Conservation (phyloP, 2,797 vertebrate species). For the Enoplosus armatus region DNA sequence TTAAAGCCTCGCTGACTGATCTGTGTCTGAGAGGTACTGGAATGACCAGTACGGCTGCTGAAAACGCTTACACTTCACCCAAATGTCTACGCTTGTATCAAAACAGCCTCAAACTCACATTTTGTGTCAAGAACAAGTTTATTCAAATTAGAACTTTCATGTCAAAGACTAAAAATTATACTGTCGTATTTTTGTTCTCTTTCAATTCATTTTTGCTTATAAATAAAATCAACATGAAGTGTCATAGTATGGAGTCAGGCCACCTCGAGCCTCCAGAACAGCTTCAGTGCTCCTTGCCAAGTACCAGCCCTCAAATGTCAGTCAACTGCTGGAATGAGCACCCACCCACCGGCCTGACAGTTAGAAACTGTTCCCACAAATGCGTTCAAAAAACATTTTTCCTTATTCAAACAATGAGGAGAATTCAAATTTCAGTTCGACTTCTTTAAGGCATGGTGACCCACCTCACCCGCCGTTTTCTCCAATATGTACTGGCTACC, state of each 20-base stretch:
- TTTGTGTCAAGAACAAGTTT: background rate
- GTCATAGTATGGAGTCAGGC: too few relatives aligned
- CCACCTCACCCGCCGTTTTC: too few relatives aligned
- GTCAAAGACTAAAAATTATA: background rate
- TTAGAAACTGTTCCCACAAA: background rate
- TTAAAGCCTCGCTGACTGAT: slow-evolving; percentile 72
- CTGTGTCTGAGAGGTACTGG: slow-evolving; percentile 54
- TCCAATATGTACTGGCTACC: background rate
- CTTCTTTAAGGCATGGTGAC: too few relatives aligned
- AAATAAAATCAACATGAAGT: too few relatives aligned
- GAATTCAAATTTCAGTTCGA: too few relatives aligned
- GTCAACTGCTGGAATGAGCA: background rate
- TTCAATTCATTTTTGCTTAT: too few relatives aligned
- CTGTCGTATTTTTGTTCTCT: background rate
- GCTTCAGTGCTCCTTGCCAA: too few relatives aligned
- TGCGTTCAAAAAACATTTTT: background rate
- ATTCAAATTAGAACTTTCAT: background rate
- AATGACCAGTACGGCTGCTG: slow-evolving; percentile 28
- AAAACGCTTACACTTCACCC: background rate
- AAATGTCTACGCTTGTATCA: background rate
- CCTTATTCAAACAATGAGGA: background rate
- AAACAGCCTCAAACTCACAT: background rate
- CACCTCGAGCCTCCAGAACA: too few relatives aligned
- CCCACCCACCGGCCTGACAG: background rate
- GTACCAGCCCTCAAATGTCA: background rate